phyloP scores from a whole-genome alignment of 2,797 vertebrate genomes.

The Phalloptychus januarius region DNA sequence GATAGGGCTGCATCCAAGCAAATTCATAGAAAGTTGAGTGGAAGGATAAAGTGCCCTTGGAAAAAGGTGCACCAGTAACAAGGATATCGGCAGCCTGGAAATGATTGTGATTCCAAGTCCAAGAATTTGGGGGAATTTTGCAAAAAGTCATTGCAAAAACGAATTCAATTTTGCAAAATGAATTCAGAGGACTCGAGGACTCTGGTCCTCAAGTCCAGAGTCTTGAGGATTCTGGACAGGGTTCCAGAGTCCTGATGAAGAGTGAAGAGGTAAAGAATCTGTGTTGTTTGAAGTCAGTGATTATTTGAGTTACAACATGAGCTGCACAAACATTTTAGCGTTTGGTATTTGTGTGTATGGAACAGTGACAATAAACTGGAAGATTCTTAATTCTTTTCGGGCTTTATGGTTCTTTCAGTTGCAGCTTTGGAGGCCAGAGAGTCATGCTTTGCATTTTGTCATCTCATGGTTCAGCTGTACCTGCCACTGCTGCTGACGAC shows the following conservation, averaged over 20 bases:
- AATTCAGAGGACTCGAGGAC: too few species aligned
- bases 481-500: not conserved
- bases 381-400: not conserved
- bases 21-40: not conserved
- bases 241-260: not conserved
- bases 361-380: not conserved
- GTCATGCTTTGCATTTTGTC: not conserved
- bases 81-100: too few species aligned
- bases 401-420: not conserved
- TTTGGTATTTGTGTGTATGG: constrained; percentile 1
- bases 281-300: not conserved
- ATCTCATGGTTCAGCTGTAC: not conserved
- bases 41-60: not conserved
- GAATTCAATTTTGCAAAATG: too few species aligned
- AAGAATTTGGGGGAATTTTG: too few species aligned
- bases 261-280: not conserved
- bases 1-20: not conserved
- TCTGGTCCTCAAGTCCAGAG: too few species aligned
- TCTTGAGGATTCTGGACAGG: too few species aligned
- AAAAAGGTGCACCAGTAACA: not conserved
- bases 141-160: too few species aligned
- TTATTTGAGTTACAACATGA: not conserved
- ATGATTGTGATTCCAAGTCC: too few species aligned
- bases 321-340: not conserved
- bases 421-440: not conserved